phyloP scores from a whole-genome alignment of 2,888 invertebrate genomes.

The Aporophyla nigra region DNA sequence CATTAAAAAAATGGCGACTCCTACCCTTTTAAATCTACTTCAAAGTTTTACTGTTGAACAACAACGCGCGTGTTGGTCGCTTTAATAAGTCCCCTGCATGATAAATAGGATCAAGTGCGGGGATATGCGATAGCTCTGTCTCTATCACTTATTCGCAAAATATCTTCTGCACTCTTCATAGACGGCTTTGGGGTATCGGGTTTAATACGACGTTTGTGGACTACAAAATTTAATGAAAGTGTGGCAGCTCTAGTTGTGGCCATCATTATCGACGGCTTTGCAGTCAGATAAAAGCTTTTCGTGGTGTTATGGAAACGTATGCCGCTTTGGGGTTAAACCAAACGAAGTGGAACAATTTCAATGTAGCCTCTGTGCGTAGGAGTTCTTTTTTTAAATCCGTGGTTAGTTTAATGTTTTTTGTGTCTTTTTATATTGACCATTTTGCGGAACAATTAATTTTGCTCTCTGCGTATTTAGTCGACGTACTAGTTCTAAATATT shows the following conservation, averaged over 20 bases:
- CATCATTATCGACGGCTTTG: conserved; percentile 88
- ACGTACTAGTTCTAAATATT: neutral
- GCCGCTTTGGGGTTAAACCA: conserved; percentile 80
- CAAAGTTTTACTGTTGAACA: conserved; percentile 82
- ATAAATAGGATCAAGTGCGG: conserved; percentile 89
- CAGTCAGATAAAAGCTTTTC: conserved; percentile 83
- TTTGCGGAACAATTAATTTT: neutral
- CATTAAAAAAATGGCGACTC: conserved; percentile 68
- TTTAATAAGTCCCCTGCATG: conserved; percentile 88
- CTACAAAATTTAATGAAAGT: conserved; percentile 88
- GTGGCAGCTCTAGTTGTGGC: conserved; percentile 79
- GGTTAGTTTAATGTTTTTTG: conserved; percentile 43
- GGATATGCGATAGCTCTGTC: conserved; percentile 74
- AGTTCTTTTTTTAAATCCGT: conserved; percentile 68
- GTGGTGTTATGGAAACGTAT: conserved; percentile 84
- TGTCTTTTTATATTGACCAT: conserved; percentile 26
- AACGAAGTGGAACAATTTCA: conserved; percentile 76
- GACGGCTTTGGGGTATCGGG: conserved; percentile 74
- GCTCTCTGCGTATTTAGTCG: neutral
- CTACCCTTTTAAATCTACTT: conserved; percentile 77
- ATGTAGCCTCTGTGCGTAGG: conserved; percentile 62
- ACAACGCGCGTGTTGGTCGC: conserved; percentile 86
- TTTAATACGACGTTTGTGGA: conserved; percentile 81
- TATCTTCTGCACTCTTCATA: conserved; percentile 71
- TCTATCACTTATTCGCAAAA: conserved; percentile 68